These are phyloP conservation scores for Pogonomyrmex californicus DNA, from an alignment of 1,140 invertebrate species.

Conservation along the genomic window DNA sequence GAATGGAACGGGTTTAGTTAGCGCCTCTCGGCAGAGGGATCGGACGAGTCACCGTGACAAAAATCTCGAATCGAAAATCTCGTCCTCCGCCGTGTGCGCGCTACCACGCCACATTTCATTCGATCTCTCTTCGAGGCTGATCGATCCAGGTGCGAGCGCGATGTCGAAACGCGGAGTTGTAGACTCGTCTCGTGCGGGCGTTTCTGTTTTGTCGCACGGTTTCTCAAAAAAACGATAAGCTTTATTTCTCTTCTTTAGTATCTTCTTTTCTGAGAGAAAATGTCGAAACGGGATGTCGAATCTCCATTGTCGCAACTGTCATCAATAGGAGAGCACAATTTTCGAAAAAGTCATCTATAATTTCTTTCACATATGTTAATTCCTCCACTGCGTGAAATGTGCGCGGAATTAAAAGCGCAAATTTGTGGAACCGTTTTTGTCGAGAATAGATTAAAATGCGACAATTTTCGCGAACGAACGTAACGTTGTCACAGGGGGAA, in stretches of 20 bases:
- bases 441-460: not conserved
- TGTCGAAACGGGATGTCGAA: no score
- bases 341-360: no score
- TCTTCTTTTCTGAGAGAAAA: not conserved
- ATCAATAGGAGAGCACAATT: not conserved
- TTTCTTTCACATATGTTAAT: constrained; percentile 4
- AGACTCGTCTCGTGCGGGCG: not conserved
- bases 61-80: constrained; percentile 9
- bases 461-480: not conserved
- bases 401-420: not conserved
- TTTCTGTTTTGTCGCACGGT: not conserved
- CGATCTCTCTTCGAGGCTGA: constrained; percentile 8
- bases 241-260: not conserved
- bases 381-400: not conserved
- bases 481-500: constrained; percentile 22
- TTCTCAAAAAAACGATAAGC: not conserved
- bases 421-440: constrained; percentile 5
- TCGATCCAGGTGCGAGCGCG: constrained; percentile 30
- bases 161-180: not conserved
- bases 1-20: constrained; percentile 58
- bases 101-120: not conserved
- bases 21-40: not conserved
- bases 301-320: not conserved
- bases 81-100: not conserved
- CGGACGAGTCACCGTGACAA: not conserved